Conservation (phyloP, 2,888 invertebrate genomes). For the Julus scanicus region DNA sequence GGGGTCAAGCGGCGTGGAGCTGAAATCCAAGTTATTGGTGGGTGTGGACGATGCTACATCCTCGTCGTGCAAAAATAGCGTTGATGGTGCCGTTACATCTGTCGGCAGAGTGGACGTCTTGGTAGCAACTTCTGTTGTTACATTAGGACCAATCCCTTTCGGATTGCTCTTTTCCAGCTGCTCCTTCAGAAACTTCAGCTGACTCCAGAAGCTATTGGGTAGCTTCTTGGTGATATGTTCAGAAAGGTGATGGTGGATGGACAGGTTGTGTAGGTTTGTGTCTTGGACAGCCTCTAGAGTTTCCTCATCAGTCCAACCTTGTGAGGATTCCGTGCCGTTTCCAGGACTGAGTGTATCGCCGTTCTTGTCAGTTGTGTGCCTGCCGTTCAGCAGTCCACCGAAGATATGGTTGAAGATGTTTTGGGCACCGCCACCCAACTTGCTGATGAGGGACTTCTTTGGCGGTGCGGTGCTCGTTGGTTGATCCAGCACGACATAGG, state of each 20-base stretch:
- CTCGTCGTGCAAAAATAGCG: neutral
- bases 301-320: neutral
- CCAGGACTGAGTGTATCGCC: neutral
- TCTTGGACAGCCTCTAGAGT: neutral
- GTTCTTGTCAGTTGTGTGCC: neutral
- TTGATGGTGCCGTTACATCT: neutral
- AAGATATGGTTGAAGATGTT: conserved; percentile 1
- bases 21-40: neutral
- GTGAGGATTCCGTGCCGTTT: neutral
- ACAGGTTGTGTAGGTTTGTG: neutral
- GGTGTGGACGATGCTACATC: neutral
- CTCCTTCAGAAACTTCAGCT: neutral
- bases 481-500: neutral
- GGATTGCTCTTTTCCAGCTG: neutral
- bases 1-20: neutral
- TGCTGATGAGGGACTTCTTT: conserved; percentile 6
- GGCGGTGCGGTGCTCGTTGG: neutral
- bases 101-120: neutral
- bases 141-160: neutral
- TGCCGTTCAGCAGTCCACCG: neutral
- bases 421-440: neutral
- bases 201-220: neutral
- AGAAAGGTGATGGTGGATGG: neutral
- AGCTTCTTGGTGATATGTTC: neutral
- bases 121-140: neutral